Conservation (phyloP, 2,113 vertebrate genomes). For the Varanus komodoensis region DNA sequence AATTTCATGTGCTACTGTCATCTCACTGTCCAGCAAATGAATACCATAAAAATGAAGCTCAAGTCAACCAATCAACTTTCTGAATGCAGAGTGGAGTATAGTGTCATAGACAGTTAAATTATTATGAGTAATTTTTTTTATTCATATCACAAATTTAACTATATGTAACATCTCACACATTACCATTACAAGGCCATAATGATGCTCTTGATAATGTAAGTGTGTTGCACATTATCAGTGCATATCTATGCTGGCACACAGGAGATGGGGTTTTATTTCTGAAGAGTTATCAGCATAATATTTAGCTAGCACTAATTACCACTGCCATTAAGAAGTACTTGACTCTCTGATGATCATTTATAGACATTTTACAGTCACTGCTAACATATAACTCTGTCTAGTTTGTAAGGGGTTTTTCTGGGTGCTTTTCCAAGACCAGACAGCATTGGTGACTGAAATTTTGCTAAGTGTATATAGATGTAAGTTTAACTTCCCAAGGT, state of each 20-base stretch:
- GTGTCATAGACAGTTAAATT: neutral
- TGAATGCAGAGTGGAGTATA: neutral
- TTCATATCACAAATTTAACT: neutral
- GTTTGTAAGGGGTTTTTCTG: accelerated
- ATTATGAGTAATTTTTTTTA: accelerated
- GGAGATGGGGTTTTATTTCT: neutral
- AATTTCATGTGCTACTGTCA: accelerated
- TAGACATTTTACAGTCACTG: neutral
- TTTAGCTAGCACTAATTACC: constrained; percentile 48
- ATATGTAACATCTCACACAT: accelerated
- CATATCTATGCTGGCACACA: neutral
- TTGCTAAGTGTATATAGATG: neutral
- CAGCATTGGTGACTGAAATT: neutral
- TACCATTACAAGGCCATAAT: neutral
- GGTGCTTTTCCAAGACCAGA: accelerated
- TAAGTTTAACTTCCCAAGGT: neutral
- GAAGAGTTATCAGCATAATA: constrained; percentile 37
- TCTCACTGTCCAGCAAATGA: neutral
- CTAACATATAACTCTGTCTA: neutral
- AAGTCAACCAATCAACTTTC: constrained; percentile 20
- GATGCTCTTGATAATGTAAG: neutral
- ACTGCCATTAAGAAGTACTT: constrained; percentile 3
- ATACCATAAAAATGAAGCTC: constrained; percentile 1
- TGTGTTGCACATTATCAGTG: accelerated
- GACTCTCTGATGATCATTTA: neutral